phyloP scores from a whole-genome alignment of 1,140 invertebrate species.

The Grapholita molesta region DNA sequence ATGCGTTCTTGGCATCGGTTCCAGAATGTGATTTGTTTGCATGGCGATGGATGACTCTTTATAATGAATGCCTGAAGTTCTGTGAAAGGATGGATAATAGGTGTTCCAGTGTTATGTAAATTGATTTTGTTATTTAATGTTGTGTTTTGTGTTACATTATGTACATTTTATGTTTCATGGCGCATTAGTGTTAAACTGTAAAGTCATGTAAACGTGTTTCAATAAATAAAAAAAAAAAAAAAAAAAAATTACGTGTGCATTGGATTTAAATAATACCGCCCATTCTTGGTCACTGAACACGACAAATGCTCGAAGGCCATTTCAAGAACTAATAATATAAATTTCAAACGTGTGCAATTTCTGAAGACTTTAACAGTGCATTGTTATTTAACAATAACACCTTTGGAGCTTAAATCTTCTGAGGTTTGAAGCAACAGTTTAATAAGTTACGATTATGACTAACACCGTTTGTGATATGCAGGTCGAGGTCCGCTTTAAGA shows the following conservation, averaged over 20 bases:
- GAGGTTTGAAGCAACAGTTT: background rate
- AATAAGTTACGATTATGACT: background rate
- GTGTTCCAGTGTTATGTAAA: no score
- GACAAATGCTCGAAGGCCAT: background rate
- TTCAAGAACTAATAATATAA: background rate
- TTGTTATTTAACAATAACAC: constrained; percentile 1
- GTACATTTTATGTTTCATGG: no score
- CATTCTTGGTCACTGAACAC: background rate
- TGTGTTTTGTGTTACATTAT: no score
- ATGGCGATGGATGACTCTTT: no score
- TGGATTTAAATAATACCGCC: background rate
- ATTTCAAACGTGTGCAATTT: background rate
- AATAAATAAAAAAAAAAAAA: no score
- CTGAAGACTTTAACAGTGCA: background rate
- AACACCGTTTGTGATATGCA: background rate
- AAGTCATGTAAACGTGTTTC: no score
- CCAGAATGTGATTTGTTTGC: no score
- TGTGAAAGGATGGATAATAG: no score
- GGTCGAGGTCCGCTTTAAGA: background rate
- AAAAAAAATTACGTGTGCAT: background rate
- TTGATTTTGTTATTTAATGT: no score
- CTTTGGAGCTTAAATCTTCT: background rate
- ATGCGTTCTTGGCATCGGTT: no score
- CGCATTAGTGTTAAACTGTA: no score
- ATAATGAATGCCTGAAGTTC: no score